Percentiles rank a stretch among this genome's conserved stretches.
Conservation (phyloP, 64 coral and sea anemone species). For the Pocillopora damicornis region DNA sequence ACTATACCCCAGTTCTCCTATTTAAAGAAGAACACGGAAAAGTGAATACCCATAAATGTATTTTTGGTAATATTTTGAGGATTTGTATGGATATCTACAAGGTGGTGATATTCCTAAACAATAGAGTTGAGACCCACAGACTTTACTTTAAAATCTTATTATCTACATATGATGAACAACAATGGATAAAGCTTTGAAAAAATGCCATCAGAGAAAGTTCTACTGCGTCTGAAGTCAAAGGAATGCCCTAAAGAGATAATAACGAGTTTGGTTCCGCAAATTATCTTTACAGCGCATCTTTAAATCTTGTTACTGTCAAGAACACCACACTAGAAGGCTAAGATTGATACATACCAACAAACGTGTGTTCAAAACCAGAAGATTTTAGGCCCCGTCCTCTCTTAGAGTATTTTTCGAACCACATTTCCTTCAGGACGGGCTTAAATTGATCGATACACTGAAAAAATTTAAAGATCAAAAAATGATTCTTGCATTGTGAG, state of each 20-base stretch:
- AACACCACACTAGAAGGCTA: background rate
- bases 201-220: background rate
- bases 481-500: background rate
- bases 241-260: background rate
- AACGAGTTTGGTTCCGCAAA: too few relatives aligned
- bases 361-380: constrained; percentile 41
- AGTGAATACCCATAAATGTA: too few relatives aligned
- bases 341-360: constrained; percentile 15
- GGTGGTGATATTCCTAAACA: too few relatives aligned
- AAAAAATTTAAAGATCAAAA: background rate
- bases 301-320: too few relatives aligned
- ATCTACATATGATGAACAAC: too few relatives aligned
- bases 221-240: background rate
- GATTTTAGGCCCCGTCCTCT: background rate
- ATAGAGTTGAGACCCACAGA: too few relatives aligned
- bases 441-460: constrained; percentile 11
- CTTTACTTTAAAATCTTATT: too few relatives aligned
- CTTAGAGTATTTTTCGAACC: constrained; percentile 32
- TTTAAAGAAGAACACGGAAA: background rate
- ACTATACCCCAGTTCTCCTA: constrained; percentile 12
- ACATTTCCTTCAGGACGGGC: constrained; percentile 18
- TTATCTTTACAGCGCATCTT: too few relatives aligned
- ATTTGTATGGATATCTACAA: too few relatives aligned
- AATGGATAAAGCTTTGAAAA: background rate
- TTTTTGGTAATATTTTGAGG: too few relatives aligned